These are phyloP conservation scores for Pteronura brasiliensis DNA, from an alignment of 2,113 vertebrate genomes.

Conservation along the genomic window DNA sequence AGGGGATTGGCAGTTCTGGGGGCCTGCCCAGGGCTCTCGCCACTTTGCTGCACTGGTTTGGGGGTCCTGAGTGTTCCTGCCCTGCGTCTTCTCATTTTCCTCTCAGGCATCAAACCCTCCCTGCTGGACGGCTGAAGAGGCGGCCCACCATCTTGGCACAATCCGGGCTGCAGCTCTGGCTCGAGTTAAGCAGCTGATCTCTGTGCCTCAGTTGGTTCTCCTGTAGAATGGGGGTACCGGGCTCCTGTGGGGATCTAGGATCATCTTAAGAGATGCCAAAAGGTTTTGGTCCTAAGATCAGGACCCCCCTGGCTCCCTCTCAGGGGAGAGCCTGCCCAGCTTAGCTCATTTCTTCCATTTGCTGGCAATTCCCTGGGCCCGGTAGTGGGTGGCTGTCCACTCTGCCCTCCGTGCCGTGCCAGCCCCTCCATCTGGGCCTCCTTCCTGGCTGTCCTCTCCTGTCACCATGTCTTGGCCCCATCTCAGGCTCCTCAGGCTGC, in stretches of 20 bases:
- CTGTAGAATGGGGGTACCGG: not conserved
- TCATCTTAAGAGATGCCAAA: not conserved
- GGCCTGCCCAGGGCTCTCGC: accelerated
- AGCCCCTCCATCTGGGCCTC: conserved; percentile 54
- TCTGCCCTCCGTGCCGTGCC: not conserved
- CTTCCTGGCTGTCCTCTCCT: not conserved
- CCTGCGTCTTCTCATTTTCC: not conserved
- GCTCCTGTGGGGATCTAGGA: not conserved
- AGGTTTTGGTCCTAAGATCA: not conserved
- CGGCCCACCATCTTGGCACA: not conserved
- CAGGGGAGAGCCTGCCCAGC: not conserved
- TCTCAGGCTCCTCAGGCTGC: not conserved
- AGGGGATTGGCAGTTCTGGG: not conserved
- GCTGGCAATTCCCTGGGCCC: not conserved
- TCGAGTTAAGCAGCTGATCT: not conserved
- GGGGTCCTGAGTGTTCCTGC: not conserved
- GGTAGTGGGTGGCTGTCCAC: not conserved
- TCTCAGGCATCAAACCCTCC: not conserved
- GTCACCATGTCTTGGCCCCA: not conserved
- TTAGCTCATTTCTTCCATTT: not conserved
- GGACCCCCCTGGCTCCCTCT: not conserved
- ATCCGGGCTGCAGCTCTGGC: not conserved
- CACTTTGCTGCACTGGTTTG: not conserved
- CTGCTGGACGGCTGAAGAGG: not conserved
- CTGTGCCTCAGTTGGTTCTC: not conserved